phyloP scores from a whole-genome alignment of 2,888 invertebrate species.

The Lochmaea crataegi region DNA sequence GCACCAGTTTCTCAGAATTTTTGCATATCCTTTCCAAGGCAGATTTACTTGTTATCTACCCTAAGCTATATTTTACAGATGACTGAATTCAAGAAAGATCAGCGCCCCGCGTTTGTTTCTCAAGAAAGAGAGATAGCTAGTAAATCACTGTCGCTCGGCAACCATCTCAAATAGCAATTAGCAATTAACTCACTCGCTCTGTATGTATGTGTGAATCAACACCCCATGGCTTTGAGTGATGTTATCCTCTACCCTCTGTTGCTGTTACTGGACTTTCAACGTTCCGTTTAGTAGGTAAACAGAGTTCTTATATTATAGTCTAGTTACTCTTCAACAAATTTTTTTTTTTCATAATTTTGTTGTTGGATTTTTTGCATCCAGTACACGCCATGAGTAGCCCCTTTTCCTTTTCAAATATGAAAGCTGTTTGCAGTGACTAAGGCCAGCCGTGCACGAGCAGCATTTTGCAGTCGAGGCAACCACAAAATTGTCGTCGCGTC shows the following conservation, averaged over 20 bases:
- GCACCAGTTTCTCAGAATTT: conserved; percentile 31
- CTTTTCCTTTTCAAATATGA: too few species aligned
- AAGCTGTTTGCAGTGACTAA: too few species aligned
- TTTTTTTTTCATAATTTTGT: neutral
- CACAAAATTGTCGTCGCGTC: too few species aligned
- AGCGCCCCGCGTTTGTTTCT: conserved; percentile 35
- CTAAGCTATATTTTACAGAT: conserved; percentile 57
- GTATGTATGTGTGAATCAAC: conserved; percentile 57
- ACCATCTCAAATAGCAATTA: conserved; percentile 62
- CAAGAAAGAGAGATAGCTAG: conserved; percentile 50
- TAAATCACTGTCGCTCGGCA: conserved; percentile 61
- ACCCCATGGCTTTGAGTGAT: conserved; percentile 48
- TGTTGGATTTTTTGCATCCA: too few species aligned
- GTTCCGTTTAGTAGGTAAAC: conserved; percentile 15
- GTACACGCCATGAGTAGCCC: too few species aligned
- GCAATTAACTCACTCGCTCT: conserved; percentile 61
- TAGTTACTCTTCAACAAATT: neutral
- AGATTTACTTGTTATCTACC: conserved; percentile 46
- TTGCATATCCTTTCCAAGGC: conserved; percentile 27
- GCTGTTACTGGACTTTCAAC: conserved; percentile 29
- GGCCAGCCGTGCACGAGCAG: too few species aligned
- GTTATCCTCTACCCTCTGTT: conserved; percentile 36
- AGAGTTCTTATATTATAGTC: neutral
- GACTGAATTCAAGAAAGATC: conserved; percentile 56
- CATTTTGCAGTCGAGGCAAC: too few species aligned